Percentiles rank a stretch among this genome's conserved stretches.
Conservation (phyloP, 2,888 invertebrate species). For the Troides aeacus region DNA sequence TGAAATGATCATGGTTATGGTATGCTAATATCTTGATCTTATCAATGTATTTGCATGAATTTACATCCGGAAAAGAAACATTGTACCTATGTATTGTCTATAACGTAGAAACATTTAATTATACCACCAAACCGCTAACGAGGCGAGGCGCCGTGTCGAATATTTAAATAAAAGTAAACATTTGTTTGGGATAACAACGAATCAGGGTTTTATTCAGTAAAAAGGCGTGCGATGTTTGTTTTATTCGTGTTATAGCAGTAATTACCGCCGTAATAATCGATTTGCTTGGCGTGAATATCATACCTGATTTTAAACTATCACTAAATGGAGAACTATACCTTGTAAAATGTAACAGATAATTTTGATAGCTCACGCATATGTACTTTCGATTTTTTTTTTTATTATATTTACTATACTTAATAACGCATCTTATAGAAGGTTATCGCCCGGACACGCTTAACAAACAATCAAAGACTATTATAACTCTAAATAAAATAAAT, state of each 20-base stretch:
- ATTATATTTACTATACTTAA: too few relatives aligned
- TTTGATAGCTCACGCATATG: too few relatives aligned
- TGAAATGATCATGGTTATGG: background rate
- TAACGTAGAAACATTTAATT: background rate
- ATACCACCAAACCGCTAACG: slow-evolving; percentile 30
- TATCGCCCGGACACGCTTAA: too few relatives aligned
- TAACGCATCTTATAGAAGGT: too few relatives aligned
- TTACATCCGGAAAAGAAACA: background rate
- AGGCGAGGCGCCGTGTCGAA: slow-evolving; percentile 36
- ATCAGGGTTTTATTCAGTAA: slow-evolving; percentile 41
- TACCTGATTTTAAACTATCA: background rate
- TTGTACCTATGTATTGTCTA: background rate
- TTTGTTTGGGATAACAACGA: slow-evolving; percentile 53
- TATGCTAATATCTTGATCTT: background rate
- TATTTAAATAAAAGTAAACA: slow-evolving; percentile 50
- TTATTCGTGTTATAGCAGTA: background rate
- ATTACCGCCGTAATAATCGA: background rate
- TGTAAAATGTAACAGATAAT: too few relatives aligned
- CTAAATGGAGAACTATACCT: too few relatives aligned
- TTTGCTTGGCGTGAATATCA: background rate
- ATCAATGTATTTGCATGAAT: background rate
- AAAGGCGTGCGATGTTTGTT: slow-evolving; percentile 21
- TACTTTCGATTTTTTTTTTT: too few relatives aligned
- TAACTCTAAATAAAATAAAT: background rate
- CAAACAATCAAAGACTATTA: background rate